Percentiles rank a stretch among this genome's conserved stretches.
These are phyloP conservation scores for Plecturocebus donacophilus DNA, from an alignment of 2,113 vertebrate genomes.

Conservation along the genomic window DNA sequence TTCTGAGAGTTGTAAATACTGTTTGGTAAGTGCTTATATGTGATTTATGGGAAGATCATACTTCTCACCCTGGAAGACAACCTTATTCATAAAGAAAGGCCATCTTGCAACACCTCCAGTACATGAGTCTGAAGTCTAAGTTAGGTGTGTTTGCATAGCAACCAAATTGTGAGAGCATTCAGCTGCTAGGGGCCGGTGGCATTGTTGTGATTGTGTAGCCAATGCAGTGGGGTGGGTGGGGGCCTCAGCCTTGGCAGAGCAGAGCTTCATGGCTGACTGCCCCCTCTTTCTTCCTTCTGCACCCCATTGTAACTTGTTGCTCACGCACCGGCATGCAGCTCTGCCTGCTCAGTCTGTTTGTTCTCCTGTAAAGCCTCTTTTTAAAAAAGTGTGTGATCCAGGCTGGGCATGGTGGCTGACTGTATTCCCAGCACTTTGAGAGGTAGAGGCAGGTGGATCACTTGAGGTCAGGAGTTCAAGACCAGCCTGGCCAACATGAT, in stretches of 20 bases:
- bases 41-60: constrained; percentile 34
- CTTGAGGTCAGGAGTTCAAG: too few species aligned
- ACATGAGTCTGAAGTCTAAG: background rate
- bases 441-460: too few species aligned
- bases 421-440: too few species aligned
- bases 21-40: background rate
- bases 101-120: background rate
- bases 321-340: background rate
- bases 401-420: too few species aligned
- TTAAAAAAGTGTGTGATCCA: background rate
- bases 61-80: constrained; percentile 28
- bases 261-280: background rate
- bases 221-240: rapidly evolving
- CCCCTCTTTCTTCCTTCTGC: background rate
- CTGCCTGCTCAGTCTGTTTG: background rate
- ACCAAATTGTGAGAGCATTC: background rate
- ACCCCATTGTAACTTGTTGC: background rate
- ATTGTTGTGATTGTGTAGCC: background rate
- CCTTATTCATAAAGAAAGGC: background rate
- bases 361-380: constrained; percentile 23
- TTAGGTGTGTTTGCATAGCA: constrained; percentile 16
- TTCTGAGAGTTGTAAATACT: background rate
- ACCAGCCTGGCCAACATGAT: too few species aligned
- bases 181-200: background rate
- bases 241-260: background rate